These are phyloP conservation scores for Hyaena hyaena DNA, from an alignment of 2,113 vertebrate genomes.

Conservation along the genomic window DNA sequence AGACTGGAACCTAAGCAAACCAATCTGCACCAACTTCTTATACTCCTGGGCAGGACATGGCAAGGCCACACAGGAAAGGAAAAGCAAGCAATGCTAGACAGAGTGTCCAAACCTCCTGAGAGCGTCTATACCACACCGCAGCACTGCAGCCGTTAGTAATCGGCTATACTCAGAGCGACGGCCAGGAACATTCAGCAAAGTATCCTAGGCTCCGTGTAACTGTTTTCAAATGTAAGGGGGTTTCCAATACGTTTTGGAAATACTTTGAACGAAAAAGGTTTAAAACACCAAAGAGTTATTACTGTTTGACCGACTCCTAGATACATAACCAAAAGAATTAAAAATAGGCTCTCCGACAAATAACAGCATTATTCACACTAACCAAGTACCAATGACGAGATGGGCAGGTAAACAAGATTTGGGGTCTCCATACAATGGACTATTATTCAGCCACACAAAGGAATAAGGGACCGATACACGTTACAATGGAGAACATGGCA, in stretches of 20 bases:
- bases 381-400: background rate
- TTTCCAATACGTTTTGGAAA: background rate
- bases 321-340: background rate
- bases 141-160: background rate
- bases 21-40: background rate
- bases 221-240: background rate
- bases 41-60: background rate
- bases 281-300: background rate
- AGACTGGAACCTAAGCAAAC: background rate
- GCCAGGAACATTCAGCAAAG: background rate
- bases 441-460: background rate
- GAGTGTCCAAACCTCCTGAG: background rate
- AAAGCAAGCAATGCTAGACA: background rate
- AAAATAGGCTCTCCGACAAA: background rate
- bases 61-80: background rate
- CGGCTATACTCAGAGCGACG: background rate
- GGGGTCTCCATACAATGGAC: accelerated
- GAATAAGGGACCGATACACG: background rate
- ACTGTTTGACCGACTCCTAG: background rate
- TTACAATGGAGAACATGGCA: background rate
- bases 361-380: background rate
- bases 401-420: background rate
- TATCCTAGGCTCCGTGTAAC: background rate
- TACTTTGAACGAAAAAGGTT: background rate
- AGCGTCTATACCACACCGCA: background rate